Evolutionary conservation across 2,888 invertebrate species (phyloP).

Genomic region (Zhuqinia jingwanae): DNA sequence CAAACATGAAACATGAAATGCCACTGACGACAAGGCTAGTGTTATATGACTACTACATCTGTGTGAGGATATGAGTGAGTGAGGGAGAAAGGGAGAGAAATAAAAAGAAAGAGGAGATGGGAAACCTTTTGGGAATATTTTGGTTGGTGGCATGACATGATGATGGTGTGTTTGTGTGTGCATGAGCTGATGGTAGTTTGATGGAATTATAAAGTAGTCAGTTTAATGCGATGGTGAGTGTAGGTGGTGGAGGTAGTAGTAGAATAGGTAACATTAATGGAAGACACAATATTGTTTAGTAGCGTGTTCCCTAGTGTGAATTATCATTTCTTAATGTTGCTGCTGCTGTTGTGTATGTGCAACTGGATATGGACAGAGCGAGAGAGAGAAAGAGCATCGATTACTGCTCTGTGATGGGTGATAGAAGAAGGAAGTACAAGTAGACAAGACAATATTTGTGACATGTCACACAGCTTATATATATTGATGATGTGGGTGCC

Average conservation of each 20-base stretch:
- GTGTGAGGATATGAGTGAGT: not conserved
- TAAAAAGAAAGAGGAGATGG: constrained; percentile 11
- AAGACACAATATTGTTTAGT: constrained; percentile 42
- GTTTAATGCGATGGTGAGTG: not conserved
- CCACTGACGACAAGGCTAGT: constrained; percentile 41
- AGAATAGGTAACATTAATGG: constrained; percentile 8
- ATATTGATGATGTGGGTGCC: constrained; percentile 76
- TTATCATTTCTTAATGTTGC: constrained; percentile 62
- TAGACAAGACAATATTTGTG: constrained; percentile 37
- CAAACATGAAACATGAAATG: constrained; percentile 55
- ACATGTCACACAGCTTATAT: constrained; percentile 57
- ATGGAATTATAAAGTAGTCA: constrained; percentile 11
- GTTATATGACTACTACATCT: constrained; percentile 35
- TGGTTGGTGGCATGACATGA: constrained; percentile 55
- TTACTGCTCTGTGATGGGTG: not conserved
- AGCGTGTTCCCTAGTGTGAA: constrained; percentile 61
- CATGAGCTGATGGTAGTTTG: constrained; percentile 24
- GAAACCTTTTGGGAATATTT: constrained; percentile 62
- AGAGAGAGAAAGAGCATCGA: too few species aligned
- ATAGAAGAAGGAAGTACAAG: constrained; percentile 27
- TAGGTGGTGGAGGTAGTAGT: not conserved
- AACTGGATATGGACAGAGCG: not conserved
- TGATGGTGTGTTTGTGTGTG: constrained; percentile 9
- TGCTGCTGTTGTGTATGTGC: not conserved
- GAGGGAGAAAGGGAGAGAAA: not conserved